phyloP scores from a whole-genome alignment of 2,797 vertebrate genomes.

The Triplophysa bombifrons region DNA sequence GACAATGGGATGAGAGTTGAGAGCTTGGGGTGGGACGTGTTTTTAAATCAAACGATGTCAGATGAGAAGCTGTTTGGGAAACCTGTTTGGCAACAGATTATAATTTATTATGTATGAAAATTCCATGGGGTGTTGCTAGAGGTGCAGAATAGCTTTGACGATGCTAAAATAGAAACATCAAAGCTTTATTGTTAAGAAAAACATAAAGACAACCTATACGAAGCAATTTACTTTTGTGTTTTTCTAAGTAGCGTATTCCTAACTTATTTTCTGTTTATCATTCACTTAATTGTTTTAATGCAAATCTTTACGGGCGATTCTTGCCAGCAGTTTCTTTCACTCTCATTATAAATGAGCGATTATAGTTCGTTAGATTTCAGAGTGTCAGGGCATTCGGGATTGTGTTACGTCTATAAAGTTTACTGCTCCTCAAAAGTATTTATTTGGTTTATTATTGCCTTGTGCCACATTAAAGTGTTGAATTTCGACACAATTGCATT shows the following conservation, averaged over 20 bases:
- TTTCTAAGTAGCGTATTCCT: no score
- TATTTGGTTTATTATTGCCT: background rate
- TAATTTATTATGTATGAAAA: no score
- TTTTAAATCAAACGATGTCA: background rate
- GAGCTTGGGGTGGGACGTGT: background rate
- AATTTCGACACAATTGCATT: conserved; percentile 24
- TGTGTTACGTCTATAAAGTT: conserved; percentile 1
- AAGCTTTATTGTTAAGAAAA: no score
- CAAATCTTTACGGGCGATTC: background rate
- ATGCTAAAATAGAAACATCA: no score
- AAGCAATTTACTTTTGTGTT: no score
- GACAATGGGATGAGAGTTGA: background rate
- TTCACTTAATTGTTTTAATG: no score
- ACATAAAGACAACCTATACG: no score
- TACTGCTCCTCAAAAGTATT: background rate
- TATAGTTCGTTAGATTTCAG: background rate
- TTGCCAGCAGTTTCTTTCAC: background rate
- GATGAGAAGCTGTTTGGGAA: background rate
- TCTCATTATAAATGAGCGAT: background rate
- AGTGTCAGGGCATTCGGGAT: background rate
- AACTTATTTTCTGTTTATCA: no score
- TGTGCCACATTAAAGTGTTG: background rate
- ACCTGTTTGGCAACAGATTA: background rate
- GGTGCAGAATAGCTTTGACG: no score
- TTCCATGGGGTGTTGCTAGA: no score